phyloP scores from a whole-genome alignment of 2,113 vertebrate species.

The Bombycilla garrulus region DNA sequence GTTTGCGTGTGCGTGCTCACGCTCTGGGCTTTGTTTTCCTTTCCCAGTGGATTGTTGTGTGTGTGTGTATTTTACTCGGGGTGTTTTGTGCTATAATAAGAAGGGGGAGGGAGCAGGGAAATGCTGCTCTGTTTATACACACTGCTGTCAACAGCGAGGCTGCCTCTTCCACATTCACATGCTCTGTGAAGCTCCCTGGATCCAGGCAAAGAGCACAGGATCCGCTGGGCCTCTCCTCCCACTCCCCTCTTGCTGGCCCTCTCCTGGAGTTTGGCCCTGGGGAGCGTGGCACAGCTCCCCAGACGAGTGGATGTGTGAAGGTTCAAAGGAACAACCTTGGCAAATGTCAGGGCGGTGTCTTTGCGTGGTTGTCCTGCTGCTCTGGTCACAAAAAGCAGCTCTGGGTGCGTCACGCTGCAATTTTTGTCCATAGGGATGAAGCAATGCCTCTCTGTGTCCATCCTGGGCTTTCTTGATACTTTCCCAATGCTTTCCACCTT shows the following conservation, averaged over 20 bases:
- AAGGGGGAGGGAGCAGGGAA: conserved; percentile 11
- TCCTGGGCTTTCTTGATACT: background rate
- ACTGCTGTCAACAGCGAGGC: background rate
- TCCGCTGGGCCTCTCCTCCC: background rate
- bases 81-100: conserved; percentile 52
- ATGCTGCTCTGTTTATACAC: conserved; percentile 37
- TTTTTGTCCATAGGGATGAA: background rate
- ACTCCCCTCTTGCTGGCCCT: background rate
- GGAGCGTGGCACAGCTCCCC: background rate
- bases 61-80: conserved; percentile 45
- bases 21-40: conserved; percentile 51
- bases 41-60: conserved; percentile 10
- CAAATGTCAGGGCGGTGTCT: background rate
- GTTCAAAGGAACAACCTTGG: conserved; percentile 10
- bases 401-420: background rate
- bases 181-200: background rate
- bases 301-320: background rate
- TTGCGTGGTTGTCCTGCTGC: background rate
- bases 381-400: background rate
- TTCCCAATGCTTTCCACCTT: background rate
- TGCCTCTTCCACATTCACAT: background rate
- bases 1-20: background rate
- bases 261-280: background rate
- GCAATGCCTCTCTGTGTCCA: background rate
- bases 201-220: background rate